Base-by-base conservation (phyloP, 2,797 vertebrate genomes). In the Coccyzus lansbergi region DNA sequence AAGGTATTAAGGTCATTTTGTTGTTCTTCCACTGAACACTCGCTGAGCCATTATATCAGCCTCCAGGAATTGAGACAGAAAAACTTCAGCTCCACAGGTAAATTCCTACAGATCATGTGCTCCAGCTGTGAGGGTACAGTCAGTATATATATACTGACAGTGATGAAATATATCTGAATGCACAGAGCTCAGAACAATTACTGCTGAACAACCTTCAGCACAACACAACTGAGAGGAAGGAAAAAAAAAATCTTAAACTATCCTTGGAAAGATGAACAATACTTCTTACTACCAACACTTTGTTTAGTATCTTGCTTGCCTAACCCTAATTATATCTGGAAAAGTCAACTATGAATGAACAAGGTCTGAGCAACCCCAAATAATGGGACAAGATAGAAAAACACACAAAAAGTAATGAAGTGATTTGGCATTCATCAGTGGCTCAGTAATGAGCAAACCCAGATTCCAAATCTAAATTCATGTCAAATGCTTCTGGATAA, bases 401-500 rank as follows among this genome's bases (percentile, higher is more conserved):
- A 4, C 62, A 63, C 68, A 69, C 59, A 40, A 56, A 75, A 85
- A 92, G 75, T 82, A 76, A 91, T 79, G 90, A 72, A 58, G 46
- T 36, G 55, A 71, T 74, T 74, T 76, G 86, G 86, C 76, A 86
- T 90, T 88, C 83, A 67, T 93, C 80, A 86, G 77, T 12, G 2
- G 3, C 65, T 65, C 2, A 1, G 48, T 70, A 95, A 92, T 17
- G 69, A 93, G 92, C 74, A 68, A 93, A 88, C 0, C 19, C 60
- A 86, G 80, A 88, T 86, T 90, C 74, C 56, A 59, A 86, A 86
- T 40, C 88, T 70, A 77, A 94, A 94, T 67, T 65, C 60, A 25
- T 34, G 60, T 94, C 88, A 88, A 92, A 87, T 10, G 16, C 63
- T 88, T 40, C 87, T 59, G 76, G 88, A 67, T 89, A 68, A 84